phyloP scores from a whole-genome alignment of 2,113 vertebrate genomes.

The Myotis yumanensis region DNA sequence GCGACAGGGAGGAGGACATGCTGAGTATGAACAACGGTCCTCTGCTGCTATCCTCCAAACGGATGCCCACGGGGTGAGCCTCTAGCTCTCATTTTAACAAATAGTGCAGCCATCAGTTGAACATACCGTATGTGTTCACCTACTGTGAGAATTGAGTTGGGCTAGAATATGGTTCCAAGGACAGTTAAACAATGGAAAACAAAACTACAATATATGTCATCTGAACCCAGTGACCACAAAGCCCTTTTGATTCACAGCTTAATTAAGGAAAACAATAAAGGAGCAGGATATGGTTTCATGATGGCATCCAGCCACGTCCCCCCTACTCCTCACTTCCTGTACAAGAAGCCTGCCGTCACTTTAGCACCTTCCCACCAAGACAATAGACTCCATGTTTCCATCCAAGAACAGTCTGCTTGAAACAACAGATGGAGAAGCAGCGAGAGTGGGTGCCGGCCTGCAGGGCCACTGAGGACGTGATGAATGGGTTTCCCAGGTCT shows the following conservation, averaged over 20 bases:
- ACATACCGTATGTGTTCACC: neutral
- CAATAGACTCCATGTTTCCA: conserved; percentile 53
- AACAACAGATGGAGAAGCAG: conserved; percentile 20
- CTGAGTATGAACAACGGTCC: neutral
- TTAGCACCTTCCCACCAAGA: conserved; percentile 45
- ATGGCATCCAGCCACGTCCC: neutral
- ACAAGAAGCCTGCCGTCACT: conserved; percentile 32
- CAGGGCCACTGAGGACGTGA: neutral
- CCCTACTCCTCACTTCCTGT: conserved; percentile 35
- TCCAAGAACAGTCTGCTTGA: conserved; percentile 16
- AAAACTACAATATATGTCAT: neutral
- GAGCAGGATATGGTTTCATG: conserved; percentile 51
- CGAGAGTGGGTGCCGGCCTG: neutral
- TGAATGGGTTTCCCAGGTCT: conserved; percentile 46
- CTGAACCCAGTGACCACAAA: conserved; percentile 6
- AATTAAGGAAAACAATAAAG: conserved; percentile 51
- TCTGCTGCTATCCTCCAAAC: neutral
- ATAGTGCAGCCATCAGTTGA: accelerated
- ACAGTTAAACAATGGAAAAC: neutral
- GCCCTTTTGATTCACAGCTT: conserved; percentile 14
- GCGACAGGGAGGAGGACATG: neutral
- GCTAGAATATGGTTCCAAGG: neutral
- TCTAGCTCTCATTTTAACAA: neutral
- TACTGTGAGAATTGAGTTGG: neutral
- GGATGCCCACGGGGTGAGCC: neutral